Percentiles rank a stretch among this genome's conserved stretches.
Conservation (phyloP, 1,140 invertebrate species). For the Bombus pascuorum region DNA sequence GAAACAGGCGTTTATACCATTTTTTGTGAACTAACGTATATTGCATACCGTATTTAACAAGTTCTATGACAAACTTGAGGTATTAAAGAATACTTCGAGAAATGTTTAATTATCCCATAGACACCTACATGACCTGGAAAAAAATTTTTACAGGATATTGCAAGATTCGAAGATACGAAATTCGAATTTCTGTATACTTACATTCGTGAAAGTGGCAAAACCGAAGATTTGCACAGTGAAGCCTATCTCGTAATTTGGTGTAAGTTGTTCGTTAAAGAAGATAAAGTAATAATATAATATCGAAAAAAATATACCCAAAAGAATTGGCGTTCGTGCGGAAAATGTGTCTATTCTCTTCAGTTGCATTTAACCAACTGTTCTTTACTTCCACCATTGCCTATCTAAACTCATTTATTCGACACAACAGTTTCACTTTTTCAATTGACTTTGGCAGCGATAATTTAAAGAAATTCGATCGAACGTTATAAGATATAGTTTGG, state of each 20-base stretch:
- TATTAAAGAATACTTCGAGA: background rate
- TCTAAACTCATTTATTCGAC: too few relatives aligned
- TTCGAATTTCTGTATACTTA: background rate
- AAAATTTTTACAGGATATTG: background rate
- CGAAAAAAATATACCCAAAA: too few relatives aligned
- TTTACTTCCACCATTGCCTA: too few relatives aligned
- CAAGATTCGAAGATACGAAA: background rate
- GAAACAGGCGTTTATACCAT: background rate
- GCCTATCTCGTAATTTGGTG: background rate
- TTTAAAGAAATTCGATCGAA: background rate
- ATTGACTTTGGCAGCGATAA: background rate
- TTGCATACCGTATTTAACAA: background rate
- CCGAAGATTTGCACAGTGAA: background rate
- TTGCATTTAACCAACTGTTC: too few relatives aligned
- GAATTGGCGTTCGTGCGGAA: too few relatives aligned
- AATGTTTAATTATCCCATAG: background rate
- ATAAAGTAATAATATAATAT: background rate
- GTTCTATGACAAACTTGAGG: too few relatives aligned
- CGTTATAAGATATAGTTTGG: too few relatives aligned
- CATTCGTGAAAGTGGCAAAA: conserved; percentile 36
- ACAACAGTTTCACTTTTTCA: background rate
- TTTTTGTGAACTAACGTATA: too few relatives aligned
- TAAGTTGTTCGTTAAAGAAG: background rate
- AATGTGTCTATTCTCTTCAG: too few relatives aligned
- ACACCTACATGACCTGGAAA: background rate